Conservation (phyloP, 2,113 vertebrate species). For the Vicugna pacos region DNA sequence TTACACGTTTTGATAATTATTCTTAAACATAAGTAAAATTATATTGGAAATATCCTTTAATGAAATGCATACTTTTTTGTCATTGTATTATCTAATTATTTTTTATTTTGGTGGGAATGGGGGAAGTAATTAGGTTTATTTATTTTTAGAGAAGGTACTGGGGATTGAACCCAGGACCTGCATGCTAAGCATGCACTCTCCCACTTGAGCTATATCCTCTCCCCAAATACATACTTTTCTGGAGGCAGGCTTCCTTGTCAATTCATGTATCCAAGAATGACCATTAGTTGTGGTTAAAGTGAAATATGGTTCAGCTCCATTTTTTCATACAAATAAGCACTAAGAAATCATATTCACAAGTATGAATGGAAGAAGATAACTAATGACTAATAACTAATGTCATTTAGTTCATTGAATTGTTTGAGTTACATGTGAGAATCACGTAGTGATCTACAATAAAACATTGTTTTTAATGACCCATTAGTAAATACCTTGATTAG, state of each 20-base stretch:
- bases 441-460: background rate
- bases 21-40: background rate
- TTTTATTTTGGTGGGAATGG: too few relatives aligned
- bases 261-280: too few relatives aligned
- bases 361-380: background rate
- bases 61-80: background rate
- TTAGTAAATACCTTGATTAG: background rate
- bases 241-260: background rate
- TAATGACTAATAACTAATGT: background rate
- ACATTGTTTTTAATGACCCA: background rate
- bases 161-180: too few relatives aligned
- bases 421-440: background rate
- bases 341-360: background rate
- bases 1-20: background rate
- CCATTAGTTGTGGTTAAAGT: background rate
- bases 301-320: background rate
- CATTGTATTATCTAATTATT: too few relatives aligned
- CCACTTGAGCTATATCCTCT: too few relatives aligned
- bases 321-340: background rate
- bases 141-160: too few relatives aligned
- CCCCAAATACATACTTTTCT: background rate
- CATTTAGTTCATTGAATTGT: background rate
- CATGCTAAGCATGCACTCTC: too few relatives aligned
- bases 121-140: too few relatives aligned
- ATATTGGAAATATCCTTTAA: background rate